These are phyloP conservation scores for Cnemophilus loriae DNA, from an alignment of 2,113 vertebrate species.

Conservation along the genomic window DNA sequence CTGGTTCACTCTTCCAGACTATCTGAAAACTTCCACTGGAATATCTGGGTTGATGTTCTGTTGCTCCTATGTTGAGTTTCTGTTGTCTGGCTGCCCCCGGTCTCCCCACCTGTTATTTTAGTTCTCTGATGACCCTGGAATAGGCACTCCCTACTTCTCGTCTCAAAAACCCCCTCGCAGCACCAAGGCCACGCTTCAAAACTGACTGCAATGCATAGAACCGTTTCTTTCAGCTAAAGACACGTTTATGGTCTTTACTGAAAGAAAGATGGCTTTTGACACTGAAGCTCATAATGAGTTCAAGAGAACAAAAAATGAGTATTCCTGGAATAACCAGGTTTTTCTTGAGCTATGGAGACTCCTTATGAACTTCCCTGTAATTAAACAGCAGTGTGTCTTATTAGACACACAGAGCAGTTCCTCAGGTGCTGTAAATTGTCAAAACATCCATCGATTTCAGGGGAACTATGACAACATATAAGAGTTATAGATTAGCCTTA, in stretches of 20 bases:
- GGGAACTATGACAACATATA: not conserved
- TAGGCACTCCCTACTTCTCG: not conserved
- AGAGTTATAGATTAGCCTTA: slow-evolving; percentile 1
- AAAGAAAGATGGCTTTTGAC: not conserved
- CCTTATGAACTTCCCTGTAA: not conserved
- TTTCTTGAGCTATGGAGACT: not conserved
- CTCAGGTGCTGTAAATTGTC: not conserved
- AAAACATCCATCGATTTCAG: not conserved
- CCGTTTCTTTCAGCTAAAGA: not conserved
- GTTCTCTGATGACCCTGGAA: not conserved
- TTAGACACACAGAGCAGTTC: not conserved
- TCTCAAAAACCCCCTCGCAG: not conserved
- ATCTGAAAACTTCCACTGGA: not conserved
- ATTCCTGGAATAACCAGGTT: not conserved
- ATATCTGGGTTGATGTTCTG: not conserved
- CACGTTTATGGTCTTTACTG: not conserved
- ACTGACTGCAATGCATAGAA: not conserved
- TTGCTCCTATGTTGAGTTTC: not conserved
- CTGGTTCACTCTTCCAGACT: not conserved
- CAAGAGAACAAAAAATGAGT: not conserved
- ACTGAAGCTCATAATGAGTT: not conserved
- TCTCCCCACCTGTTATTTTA: not conserved
- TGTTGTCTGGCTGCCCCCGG: not conserved
- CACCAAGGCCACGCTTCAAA: not conserved
- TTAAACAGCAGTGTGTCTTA: not conserved